These are phyloP conservation scores for Ericerus pela DNA, from an alignment of 1,140 invertebrate species.

Conservation along the genomic window DNA sequence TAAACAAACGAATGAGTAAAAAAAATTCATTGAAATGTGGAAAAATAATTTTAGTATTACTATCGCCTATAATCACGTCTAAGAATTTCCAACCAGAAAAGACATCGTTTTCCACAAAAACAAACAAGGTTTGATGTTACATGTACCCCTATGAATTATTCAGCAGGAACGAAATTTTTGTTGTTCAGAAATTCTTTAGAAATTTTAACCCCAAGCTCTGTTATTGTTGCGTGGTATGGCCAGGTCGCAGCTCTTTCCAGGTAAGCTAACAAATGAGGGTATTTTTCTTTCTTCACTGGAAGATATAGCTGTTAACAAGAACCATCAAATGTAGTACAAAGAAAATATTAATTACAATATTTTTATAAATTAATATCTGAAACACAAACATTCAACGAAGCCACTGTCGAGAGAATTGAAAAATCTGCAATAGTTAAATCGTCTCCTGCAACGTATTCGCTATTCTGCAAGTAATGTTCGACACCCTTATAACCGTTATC, in stretches of 20 bases:
- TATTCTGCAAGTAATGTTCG: constrained; percentile 46
- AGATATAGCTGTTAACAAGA: background rate
- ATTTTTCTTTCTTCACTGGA: background rate
- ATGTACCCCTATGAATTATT: too few species aligned
- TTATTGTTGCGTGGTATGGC: background rate
- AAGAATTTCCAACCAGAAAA: too few species aligned
- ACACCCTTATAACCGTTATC: constrained; percentile 45
- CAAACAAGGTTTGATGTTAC: too few species aligned
- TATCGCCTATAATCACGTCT: too few species aligned
- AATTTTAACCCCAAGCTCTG: background rate
- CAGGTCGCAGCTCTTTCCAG: background rate
- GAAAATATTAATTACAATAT: too few species aligned
- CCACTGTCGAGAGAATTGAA: constrained; percentile 40
- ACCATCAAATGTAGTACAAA: too few species aligned
- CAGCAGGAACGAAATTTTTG: too few species aligned
- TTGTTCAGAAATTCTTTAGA: background rate
- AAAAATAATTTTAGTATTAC: too few species aligned
- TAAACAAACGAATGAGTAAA: too few species aligned
- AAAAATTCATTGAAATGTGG: too few species aligned
- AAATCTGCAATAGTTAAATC: constrained; percentile 58
- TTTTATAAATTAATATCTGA: too few species aligned
- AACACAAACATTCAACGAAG: constrained; percentile 41
- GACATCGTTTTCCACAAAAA: too few species aligned
- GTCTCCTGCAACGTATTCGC: constrained; percentile 48
- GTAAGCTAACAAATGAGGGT: background rate